Conservation (phyloP, 2,113 vertebrate species). For the Nettapus auritus region DNA sequence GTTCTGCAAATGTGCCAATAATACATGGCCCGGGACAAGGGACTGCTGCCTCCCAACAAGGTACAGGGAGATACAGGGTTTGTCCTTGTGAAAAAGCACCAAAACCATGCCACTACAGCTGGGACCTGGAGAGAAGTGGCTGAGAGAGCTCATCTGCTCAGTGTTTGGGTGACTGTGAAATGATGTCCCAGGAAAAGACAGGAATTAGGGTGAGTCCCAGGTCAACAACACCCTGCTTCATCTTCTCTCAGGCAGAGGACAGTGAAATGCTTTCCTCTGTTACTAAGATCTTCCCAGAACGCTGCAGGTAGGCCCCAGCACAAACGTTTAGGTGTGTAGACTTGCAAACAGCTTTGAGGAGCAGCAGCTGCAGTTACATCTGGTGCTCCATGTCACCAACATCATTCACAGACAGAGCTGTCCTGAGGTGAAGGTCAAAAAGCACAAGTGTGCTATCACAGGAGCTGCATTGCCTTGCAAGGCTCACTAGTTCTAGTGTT, state of each 20-base stretch:
- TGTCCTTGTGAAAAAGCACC: not conserved
- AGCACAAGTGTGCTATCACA: not conserved
- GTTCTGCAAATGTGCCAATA: fast-evolving
- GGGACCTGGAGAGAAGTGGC: too few species aligned
- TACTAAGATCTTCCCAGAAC: not conserved
- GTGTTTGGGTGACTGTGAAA: not conserved
- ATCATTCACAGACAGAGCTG: not conserved
- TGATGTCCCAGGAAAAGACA: not conserved
- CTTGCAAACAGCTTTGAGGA: not conserved
- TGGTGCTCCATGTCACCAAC: not conserved
- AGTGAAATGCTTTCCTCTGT: not conserved
- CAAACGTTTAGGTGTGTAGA: not conserved
- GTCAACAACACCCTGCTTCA: not conserved
- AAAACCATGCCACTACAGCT: not conserved
- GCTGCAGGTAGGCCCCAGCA: not conserved
- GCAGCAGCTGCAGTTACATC: not conserved
- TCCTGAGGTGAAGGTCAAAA: constrained; percentile 19
- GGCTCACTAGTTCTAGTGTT: not conserved
- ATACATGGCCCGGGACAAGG: not conserved
- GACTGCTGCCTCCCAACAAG: not conserved
- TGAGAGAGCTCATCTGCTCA: not conserved
- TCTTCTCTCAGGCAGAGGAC: not conserved
- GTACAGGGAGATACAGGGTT: not conserved
- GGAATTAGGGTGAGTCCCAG: not conserved
- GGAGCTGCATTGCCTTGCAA: constrained; percentile 28